Percentiles rank a stretch among this genome's conserved stretches.
phyloP scores from a whole-genome alignment of 2,113 vertebrate species.

The Dasyurus viverrinus region DNA sequence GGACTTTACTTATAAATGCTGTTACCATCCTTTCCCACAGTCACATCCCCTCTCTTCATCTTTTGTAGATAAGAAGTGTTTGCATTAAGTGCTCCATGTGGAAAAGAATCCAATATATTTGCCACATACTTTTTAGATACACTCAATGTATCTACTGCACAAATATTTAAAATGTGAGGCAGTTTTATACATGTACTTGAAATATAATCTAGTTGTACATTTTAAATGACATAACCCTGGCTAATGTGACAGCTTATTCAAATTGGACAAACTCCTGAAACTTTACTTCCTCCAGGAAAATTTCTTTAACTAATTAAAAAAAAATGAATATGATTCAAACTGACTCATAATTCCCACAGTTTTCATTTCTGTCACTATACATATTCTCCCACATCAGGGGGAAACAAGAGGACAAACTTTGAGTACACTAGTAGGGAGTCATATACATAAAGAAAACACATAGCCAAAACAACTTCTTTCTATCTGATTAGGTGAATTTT shows the following conservation, averaged over 20 bases:
- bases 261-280: slow-evolving; percentile 34
- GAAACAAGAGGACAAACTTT: not conserved
- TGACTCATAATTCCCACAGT: not conserved
- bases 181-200: slow-evolving; percentile 49
- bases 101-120: slow-evolving; percentile 69
- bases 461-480: not conserved
- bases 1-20: slow-evolving; percentile 55
- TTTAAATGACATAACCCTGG: slow-evolving; percentile 41
- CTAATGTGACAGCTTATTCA: slow-evolving; percentile 2
- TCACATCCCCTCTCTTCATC: not conserved
- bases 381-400: not conserved
- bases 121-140: slow-evolving; percentile 60
- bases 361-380: not conserved
- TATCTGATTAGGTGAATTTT: not conserved
- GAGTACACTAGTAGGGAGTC: not conserved
- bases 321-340: not conserved
- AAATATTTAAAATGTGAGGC: slow-evolving; percentile 58
- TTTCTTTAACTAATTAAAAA: slow-evolving; percentile 17
- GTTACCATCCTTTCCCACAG: slow-evolving; percentile 35
- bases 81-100: not conserved
- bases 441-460: not conserved
- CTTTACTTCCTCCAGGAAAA: not conserved
- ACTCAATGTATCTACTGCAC: slow-evolving; percentile 52
- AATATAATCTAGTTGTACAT: slow-evolving; percentile 46
- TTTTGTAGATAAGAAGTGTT: not conserved